These are phyloP conservation scores for Pegoplata infirma DNA, from an alignment of 2,888 invertebrate species.

Conservation along the genomic window DNA sequence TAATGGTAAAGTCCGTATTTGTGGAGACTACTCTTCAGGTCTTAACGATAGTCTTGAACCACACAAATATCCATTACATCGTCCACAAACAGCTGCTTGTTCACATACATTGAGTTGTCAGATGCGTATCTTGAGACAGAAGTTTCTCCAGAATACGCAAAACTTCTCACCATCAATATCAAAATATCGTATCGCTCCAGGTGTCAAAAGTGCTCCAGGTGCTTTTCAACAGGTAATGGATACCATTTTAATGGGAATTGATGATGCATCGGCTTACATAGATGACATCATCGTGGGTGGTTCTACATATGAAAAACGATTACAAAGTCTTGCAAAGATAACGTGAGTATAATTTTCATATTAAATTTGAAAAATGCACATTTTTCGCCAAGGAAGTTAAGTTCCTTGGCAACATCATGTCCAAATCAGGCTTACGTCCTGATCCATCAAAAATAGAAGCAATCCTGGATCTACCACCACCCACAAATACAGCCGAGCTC, in stretches of 20 bases:
- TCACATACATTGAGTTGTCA: constrained; percentile 3
- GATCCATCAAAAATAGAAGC: neutral
- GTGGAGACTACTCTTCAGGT: neutral
- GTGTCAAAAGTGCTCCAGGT: no score
- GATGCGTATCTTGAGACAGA: neutral
- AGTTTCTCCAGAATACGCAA: neutral
- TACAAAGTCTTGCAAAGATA: neutral
- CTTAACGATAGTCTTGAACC: neutral
- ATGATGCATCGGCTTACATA: constrained; percentile 1
- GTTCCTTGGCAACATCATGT: neutral
- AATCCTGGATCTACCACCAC: neutral
- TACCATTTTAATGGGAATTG: neutral
- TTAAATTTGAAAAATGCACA: constrained; percentile 4
- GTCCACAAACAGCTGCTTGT: neutral
- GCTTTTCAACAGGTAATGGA: no score
- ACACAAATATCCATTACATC: neutral
- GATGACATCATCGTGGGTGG: constrained; percentile 6
- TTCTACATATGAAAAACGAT: neutral
- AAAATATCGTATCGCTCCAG: constrained; percentile 3
- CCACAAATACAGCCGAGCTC: neutral
- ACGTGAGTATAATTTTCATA: neutral
- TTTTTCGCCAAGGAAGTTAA: neutral
- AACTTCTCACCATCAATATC: neutral
- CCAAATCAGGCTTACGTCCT: neutral
- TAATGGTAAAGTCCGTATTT: no score